Conservation (phyloP, 92 coral and sea anemone genomes). For the Paramuricea clavata region DNA sequence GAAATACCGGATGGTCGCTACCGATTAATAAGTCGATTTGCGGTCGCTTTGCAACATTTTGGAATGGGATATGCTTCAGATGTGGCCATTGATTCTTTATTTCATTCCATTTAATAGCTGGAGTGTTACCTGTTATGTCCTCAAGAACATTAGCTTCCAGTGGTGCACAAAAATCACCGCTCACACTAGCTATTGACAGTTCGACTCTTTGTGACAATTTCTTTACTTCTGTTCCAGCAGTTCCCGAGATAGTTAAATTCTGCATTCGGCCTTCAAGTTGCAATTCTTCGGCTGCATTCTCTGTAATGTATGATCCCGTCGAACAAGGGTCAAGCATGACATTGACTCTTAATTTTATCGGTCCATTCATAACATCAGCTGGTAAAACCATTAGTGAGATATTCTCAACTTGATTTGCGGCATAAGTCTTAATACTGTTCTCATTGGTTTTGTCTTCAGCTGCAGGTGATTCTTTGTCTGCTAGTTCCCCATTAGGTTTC, state of each 20-base stretch:
- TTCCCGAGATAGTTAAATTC: slow-evolving; percentile 53
- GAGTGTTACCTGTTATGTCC: slow-evolving; percentile 64
- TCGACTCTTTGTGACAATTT: slow-evolving; percentile 49
- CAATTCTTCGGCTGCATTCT: slow-evolving; percentile 58
- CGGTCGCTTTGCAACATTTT: slow-evolving; percentile 46
- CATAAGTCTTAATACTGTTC: slow-evolving; percentile 9
- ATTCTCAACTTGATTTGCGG: background rate
- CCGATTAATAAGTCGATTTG: slow-evolving; percentile 68
- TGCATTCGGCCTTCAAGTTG: slow-evolving; percentile 41
- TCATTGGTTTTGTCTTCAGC: background rate
- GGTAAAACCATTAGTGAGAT: slow-evolving; percentile 50
- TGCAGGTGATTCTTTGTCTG: background rate
- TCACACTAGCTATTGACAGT: slow-evolving; percentile 39
- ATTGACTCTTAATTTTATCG: slow-evolving; percentile 53
- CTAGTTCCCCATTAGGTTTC: background rate
- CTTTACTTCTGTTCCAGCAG: slow-evolving; percentile 48
- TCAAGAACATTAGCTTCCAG: slow-evolving; percentile 65
- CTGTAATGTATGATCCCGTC: slow-evolving; percentile 64
- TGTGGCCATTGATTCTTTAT: slow-evolving; percentile 71
- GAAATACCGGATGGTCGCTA: slow-evolving; percentile 75
- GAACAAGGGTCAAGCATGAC: slow-evolving; percentile 75
- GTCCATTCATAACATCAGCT: slow-evolving; percentile 38
- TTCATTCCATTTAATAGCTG: slow-evolving; percentile 62
- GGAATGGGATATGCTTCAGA: slow-evolving; percentile 54
- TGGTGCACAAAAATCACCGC: slow-evolving; percentile 17